Evolutionary conservation across 2,888 invertebrate species (phyloP), one percentile per base, ranked within the genome.

Genomic region (Brassicogethes aeneus): DNA sequence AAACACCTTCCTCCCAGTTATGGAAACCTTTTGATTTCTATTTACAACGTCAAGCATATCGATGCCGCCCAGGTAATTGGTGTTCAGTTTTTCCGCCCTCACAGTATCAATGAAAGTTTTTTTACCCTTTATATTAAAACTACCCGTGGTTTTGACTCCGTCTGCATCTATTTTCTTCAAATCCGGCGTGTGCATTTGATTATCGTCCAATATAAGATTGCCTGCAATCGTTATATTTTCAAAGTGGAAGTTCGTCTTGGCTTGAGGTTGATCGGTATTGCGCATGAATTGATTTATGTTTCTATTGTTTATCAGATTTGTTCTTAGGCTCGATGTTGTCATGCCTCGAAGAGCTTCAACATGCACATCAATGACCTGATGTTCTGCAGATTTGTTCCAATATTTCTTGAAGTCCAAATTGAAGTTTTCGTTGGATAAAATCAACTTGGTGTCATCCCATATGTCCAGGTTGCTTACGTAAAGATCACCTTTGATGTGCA

Each of bases 401-500:
- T 60, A 68, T 33, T 53, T 44, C 10, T 46, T 32, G 16, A 53
- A 36, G 43, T 56, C 46, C 2, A 41, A 31, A 41, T 54, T 46
- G 37, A 61, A 59, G 39, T 56, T 43, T 16, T 54, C 49, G 2
- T 48, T 57, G 38, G 52, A 47, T 8, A 66, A 41, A 37, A 50
- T 30, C 2, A 66, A 39, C 37, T 49, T 50, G 1, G 56, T 42
- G 8, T 49, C 43, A 16, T 51, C 43, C 16, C 44, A 40, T 31
- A 61, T 39, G 16, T 43, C 34, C 5, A 66, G 37, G 48, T 61
- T 56, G 37, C 49, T 51, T 16, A 67, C 10, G 37, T 55, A 44
- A 32, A 68, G 42, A 46, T 63, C 56, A 3, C 66, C 66, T 15
- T 50, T 51, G 39, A 68, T 61, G 49, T 45, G 57, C n/a, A 66